phyloP scores from a whole-genome alignment of 2,113 vertebrate species.

The Clarias macrocephalus region DNA sequence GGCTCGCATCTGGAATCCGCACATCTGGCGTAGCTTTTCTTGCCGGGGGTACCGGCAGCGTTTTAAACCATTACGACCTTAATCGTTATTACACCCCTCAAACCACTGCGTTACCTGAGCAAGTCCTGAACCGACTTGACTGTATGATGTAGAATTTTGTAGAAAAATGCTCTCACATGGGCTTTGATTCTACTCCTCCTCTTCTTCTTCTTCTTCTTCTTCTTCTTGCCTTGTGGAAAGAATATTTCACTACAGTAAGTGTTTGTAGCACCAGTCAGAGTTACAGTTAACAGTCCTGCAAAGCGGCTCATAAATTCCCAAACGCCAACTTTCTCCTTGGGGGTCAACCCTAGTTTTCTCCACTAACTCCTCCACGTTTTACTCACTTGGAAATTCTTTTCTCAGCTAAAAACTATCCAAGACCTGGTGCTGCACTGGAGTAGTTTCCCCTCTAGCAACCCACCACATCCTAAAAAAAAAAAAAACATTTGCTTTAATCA shows the following conservation, averaged over 20 bases:
- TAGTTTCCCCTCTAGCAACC: background rate
- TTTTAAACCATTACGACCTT: background rate
- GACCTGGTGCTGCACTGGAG: background rate
- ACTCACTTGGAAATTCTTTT: background rate
- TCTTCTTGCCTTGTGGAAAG: background rate
- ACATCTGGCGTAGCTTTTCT: background rate
- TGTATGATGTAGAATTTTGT: background rate
- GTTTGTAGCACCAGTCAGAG: background rate
- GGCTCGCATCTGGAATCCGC: constrained; percentile 4
- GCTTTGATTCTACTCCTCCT: background rate
- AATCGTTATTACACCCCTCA: too few species aligned
- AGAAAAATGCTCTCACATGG: background rate
- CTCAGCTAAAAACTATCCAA: background rate
- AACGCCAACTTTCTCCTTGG: background rate
- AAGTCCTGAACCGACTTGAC: background rate
- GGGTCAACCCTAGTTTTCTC: background rate
- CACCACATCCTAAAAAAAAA: too few species aligned
- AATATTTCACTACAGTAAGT: background rate
- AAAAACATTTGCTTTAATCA: too few species aligned
- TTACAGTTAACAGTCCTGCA: background rate
- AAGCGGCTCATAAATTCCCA: background rate
- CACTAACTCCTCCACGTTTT: background rate
- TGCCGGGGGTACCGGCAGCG: background rate
- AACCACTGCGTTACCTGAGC: background rate
- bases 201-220: background rate